Percentiles rank a stretch among this genome's conserved stretches.
These are phyloP conservation scores for Triplophysa bombifrons DNA, from an alignment of 2,797 vertebrate genomes.

Conservation along the genomic window DNA sequence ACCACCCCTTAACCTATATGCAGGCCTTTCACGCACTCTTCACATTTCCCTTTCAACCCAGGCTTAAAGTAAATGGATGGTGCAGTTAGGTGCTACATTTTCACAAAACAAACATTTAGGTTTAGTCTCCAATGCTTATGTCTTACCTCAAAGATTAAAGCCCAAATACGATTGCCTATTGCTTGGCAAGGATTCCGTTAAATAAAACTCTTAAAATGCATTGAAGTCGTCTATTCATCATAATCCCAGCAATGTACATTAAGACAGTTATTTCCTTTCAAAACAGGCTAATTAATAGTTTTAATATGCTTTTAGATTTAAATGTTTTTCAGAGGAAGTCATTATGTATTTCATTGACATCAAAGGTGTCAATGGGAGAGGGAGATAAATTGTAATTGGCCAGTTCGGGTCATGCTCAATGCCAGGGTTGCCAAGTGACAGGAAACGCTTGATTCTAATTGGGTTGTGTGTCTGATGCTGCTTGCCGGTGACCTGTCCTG, in stretches of 20 bases:
- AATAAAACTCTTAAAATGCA: conserved; percentile 72
- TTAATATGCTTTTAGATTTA: conserved; percentile 29
- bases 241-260: conserved; percentile 57
- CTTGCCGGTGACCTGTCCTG: conserved; percentile 61
- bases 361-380: conserved; percentile 54
- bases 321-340: conserved; percentile 38
- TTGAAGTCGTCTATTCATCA: conserved; percentile 55
- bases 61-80: not conserved
- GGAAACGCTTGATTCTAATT: conserved; percentile 59
- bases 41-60: not conserved
- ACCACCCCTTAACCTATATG: conserved; percentile 15
- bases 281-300: conserved; percentile 35
- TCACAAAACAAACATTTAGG: conserved; percentile 16
- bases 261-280: conserved; percentile 43
- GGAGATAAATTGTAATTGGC: conserved; percentile 50
- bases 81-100: not conserved
- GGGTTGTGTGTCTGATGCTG: conserved; percentile 51
- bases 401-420: conserved; percentile 53
- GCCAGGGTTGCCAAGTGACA: conserved; percentile 47
- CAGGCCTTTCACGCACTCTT: not conserved
- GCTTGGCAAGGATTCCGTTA: conserved; percentile 63
- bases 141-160: conserved; percentile 58
- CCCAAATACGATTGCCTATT: conserved; percentile 56
- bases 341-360: conserved; percentile 49
- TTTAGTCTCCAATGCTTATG: conserved; percentile 50